phyloP scores from a whole-genome alignment of 2,888 invertebrate species.

The Sphecodes monilicornis region DNA sequence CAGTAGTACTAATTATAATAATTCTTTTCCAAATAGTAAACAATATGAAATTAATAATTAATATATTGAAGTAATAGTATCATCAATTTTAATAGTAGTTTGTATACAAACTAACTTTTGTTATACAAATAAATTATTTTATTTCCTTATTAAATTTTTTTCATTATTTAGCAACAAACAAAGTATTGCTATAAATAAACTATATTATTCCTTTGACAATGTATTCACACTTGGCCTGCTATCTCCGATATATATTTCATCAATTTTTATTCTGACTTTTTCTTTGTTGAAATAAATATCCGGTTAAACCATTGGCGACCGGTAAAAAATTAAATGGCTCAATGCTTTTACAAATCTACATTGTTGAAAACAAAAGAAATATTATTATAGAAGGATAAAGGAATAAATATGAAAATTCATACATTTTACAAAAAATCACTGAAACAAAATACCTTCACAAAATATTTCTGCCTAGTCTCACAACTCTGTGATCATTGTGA shows the following conservation, averaged over 20 bases:
- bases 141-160: too few relatives aligned
- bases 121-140: too few relatives aligned
- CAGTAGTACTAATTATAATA: too few relatives aligned
- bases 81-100: too few relatives aligned
- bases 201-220: not conserved
- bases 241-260: not conserved
- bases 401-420: not conserved
- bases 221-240: not conserved
- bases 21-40: too few relatives aligned
- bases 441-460: not conserved
- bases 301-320: not conserved
- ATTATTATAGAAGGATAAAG: not conserved
- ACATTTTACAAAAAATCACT: not conserved
- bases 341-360: not conserved
- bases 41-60: too few relatives aligned
- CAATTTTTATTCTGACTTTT: not conserved
- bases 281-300: not conserved
- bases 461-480: not conserved
- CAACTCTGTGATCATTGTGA: not conserved
- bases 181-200: not conserved
- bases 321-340: not conserved
- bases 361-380: not conserved
- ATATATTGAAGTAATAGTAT: too few relatives aligned
- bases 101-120: too few relatives aligned
- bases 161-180: too few relatives aligned